phyloP scores from a whole-genome alignment of 2,113 vertebrate genomes.

The Syrrhaptes paradoxus region DNA sequence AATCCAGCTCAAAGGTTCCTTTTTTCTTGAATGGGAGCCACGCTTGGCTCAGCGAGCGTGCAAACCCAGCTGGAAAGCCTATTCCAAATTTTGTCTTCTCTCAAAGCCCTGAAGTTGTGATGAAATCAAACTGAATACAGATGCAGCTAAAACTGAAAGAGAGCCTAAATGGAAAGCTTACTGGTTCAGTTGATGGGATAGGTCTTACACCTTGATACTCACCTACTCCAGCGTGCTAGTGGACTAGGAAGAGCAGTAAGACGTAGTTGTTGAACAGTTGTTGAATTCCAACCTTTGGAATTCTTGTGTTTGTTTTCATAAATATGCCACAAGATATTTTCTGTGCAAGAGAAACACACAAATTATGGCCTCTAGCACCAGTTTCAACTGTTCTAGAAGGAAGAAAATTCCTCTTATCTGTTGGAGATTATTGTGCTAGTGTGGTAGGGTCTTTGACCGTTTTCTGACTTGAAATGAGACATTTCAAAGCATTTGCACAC shows the following conservation, averaged over 20 bases:
- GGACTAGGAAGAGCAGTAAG: neutral
- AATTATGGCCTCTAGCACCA: neutral
- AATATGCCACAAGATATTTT: rapidly evolving
- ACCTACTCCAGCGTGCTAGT: neutral
- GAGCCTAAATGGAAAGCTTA: neutral
- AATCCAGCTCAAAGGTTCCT: neutral
- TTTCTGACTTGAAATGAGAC: neutral
- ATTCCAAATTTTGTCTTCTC: neutral
- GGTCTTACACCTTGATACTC: neutral
- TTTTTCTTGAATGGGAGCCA: neutral
- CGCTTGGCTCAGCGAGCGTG: neutral
- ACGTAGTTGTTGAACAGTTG: neutral
- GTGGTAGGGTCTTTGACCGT: neutral
- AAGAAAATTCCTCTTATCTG: neutral
- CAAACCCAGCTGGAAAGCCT: neutral
- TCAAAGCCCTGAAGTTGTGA: neutral
- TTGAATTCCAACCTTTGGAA: neutral
- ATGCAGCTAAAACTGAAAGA: neutral
- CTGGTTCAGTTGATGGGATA: neutral
- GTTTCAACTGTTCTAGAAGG: neutral
- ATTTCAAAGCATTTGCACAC: neutral
- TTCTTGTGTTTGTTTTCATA: neutral
- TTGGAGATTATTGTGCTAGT: neutral
- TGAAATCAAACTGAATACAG: neutral
- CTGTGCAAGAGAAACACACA: neutral